Conservation (phyloP, 1,140 invertebrate genomes). For the Drosophila watanabei region DNA sequence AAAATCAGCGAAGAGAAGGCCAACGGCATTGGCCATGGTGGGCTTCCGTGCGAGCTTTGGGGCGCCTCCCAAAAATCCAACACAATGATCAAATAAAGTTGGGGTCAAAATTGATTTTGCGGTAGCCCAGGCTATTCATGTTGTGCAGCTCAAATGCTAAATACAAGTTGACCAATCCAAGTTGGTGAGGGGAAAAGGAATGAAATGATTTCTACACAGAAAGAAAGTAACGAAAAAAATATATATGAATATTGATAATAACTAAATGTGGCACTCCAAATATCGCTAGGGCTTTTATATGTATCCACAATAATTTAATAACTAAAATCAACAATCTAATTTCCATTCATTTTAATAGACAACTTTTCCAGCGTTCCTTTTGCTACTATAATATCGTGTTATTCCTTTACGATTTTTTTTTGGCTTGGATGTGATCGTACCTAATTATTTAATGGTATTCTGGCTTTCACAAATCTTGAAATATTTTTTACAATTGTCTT, state of each 20-base stretch:
- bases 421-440: too few relatives aligned
- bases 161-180: conserved; percentile 41
- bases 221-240: background rate
- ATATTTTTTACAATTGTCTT: too few relatives aligned
- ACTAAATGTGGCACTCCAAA: background rate
- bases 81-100: conserved; percentile 53
- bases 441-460: too few relatives aligned
- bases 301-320: too few relatives aligned
- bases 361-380: too few relatives aligned
- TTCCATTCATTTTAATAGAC: too few relatives aligned
- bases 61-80: conserved; percentile 34
- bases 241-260: background rate
- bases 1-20: conserved; percentile 71
- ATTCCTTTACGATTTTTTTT: too few relatives aligned
- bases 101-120: conserved; percentile 77
- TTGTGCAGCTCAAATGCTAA: conserved; percentile 54
- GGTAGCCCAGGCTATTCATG: conserved; percentile 70
- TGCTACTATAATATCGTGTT: too few relatives aligned
- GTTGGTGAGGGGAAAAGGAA: background rate
- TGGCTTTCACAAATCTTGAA: too few relatives aligned
- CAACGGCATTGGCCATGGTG: conserved; percentile 51
- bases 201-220: conserved; percentile 1
- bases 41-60: conserved; percentile 25
- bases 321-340: too few relatives aligned
- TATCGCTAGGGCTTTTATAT: too few relatives aligned